Conservation (phyloP, 2,797 vertebrate genomes). For the Xenops minutus region DNA sequence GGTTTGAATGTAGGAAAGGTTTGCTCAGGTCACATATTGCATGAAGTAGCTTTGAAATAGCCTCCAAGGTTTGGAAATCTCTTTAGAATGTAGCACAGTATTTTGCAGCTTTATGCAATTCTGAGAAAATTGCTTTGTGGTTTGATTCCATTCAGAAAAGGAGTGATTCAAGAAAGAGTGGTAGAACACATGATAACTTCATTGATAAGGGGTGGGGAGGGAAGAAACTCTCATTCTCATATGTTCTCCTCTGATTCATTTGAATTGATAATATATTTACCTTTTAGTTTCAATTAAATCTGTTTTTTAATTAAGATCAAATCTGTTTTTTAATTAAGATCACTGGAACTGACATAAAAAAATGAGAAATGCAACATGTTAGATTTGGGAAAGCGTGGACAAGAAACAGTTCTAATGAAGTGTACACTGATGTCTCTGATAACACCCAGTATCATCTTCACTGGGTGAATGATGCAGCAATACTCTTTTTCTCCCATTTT, state of each 20-base stretch:
- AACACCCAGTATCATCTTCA: background rate
- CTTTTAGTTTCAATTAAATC: background rate
- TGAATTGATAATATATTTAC: background rate
- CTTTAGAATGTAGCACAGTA: background rate
- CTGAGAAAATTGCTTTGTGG: background rate
- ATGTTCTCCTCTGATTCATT: background rate
- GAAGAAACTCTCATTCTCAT: background rate
- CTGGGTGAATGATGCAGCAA: background rate
- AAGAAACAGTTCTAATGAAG: background rate
- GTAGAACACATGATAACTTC: background rate
- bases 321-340: background rate
- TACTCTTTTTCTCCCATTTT: rapidly evolving
- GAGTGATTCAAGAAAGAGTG: background rate
- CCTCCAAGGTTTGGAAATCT: background rate
- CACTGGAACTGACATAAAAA: background rate
- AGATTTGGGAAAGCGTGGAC: background rate
- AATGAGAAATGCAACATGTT: background rate
- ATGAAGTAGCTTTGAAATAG: background rate
- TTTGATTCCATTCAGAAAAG: background rate
- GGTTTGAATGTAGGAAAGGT: background rate
- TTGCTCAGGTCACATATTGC: background rate
- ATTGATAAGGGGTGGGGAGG: background rate
- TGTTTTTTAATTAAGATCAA: background rate
- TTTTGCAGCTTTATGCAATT: background rate
- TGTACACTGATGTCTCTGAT: background rate